Evolutionary conservation across 2,888 invertebrate species (phyloP).

Genomic region (Byasa hedistus): DNA sequence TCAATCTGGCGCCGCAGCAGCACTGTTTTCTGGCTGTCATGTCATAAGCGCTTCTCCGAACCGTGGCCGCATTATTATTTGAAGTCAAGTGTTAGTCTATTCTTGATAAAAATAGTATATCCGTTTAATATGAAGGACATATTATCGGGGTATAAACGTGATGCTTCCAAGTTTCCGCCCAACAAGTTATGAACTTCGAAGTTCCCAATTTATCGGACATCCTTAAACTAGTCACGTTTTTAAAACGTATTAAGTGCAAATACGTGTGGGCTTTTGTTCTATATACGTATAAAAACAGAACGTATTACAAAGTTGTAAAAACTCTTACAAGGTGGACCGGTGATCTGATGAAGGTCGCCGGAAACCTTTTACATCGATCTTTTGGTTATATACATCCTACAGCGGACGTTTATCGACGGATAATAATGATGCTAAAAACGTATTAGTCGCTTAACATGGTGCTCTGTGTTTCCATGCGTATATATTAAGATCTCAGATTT

Average conservation of each 20-base stretch:
- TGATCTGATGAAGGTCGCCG: not conserved
- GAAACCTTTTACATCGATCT: not conserved
- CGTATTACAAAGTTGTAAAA: not conserved
- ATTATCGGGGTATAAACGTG: not conserved
- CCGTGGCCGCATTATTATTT: too few species aligned
- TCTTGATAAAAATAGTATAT: not conserved
- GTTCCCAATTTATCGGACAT: conserved; percentile 11
- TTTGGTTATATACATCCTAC: too few species aligned
- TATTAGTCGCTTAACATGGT: too few species aligned
- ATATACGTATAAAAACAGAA: not conserved
- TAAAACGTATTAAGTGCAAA: conserved; percentile 18
- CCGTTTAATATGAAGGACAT: not conserved
- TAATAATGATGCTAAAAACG: too few species aligned
- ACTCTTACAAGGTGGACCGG: not conserved
- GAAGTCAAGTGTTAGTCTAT: not conserved
- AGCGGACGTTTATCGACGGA: too few species aligned
- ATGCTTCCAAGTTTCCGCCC: conserved; percentile 5
- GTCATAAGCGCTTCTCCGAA: too few species aligned
- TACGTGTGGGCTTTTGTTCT: not conserved
- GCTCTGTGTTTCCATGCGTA: too few species aligned
- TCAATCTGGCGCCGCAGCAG: too few species aligned
- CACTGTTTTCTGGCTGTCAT: too few species aligned
- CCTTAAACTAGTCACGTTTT: conserved; percentile 14
- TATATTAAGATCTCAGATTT: too few species aligned
- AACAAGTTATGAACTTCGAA: conserved; percentile 19